Conservation (phyloP, 37 sponge, comb jelly and placozoan species). For the Halisarca cf. caerulea region DNA sequence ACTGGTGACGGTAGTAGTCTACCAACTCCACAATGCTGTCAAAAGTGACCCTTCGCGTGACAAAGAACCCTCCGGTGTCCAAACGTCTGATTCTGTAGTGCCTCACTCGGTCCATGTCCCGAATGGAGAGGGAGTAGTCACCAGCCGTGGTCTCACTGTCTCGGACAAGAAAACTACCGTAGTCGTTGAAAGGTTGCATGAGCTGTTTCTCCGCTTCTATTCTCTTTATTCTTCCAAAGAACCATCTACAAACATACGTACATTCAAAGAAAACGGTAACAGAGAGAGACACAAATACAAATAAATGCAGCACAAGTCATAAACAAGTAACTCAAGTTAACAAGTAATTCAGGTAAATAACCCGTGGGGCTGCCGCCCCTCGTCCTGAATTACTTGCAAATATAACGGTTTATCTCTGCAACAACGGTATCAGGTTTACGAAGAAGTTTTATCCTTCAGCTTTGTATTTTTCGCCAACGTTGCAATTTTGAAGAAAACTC, state of each 20-base stretch:
- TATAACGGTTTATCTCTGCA: too few relatives aligned
- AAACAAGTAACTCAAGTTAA: too few relatives aligned
- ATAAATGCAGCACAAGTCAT: too few relatives aligned
- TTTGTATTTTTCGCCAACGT: too few relatives aligned
- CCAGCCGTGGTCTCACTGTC: conserved; percentile 96
- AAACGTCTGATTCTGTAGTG: conserved; percentile 89
- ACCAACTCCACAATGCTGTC: conserved; percentile 77
- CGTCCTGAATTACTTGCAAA: too few relatives aligned
- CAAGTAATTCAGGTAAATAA: too few relatives aligned
- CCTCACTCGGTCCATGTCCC: conserved; percentile 80
- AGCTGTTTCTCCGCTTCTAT: conserved; percentile 94
- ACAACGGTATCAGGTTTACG: too few relatives aligned
- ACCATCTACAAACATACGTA: conserved; percentile 78
- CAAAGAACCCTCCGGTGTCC: conserved; percentile 84
- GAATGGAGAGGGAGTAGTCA: conserved; percentile 90
- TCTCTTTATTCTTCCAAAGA: conserved; percentile 89
- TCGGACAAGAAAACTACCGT: conserved; percentile 89
- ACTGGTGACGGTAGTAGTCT: conserved; percentile 67
- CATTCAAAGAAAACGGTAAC: too few relatives aligned
- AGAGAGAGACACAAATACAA: too few relatives aligned
- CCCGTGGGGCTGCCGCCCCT: too few relatives aligned
- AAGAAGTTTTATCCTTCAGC: too few relatives aligned
- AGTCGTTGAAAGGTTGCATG: conserved; percentile 64
- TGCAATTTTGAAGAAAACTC: too few relatives aligned
- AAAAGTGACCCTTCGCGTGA: conserved; percentile 77